A percentile compares a stretch with the other conserved stretches of the same genome.
Conservation (phyloP, 2,113 vertebrate genomes). For the Dicrurus megarhynchus region DNA sequence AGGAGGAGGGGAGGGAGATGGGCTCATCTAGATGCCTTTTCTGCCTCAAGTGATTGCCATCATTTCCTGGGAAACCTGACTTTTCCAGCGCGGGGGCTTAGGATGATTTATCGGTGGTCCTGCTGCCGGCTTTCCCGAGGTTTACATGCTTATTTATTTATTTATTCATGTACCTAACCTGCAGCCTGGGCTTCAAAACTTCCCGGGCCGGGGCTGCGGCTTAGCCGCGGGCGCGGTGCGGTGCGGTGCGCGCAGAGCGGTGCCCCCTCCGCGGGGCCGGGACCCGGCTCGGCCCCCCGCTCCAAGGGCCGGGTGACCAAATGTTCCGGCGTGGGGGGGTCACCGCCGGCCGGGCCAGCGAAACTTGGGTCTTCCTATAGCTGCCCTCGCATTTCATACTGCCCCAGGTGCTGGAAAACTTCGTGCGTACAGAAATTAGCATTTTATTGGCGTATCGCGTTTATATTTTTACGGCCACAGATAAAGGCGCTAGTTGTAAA, state of each 20-base stretch:
- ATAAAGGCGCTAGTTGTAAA: slow-evolving; percentile 71
- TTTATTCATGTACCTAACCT: not conserved
- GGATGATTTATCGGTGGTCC: not conserved
- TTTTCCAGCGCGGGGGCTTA: not conserved
- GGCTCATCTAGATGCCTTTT: slow-evolving; percentile 44
- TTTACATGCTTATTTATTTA: not conserved
- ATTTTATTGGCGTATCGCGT: not conserved
- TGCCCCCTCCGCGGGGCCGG: not conserved
- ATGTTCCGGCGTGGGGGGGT: not conserved
- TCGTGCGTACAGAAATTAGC: not conserved
- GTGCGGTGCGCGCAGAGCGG: not conserved
- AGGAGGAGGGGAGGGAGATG: slow-evolving; percentile 6
- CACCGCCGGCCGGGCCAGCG: not conserved
- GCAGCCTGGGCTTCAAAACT: not conserved
- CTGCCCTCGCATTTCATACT: not conserved
- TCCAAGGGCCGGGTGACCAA: fast-evolving
- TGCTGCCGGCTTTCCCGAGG: not conserved
- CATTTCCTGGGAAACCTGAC: slow-evolving; percentile 69
- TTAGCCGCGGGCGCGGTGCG: not conserved
- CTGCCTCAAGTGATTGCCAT: slow-evolving; percentile 46
- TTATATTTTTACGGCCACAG: slow-evolving; percentile 56
- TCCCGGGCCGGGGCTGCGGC: not conserved
- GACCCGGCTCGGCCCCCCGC: not conserved
- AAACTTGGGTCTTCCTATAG: not conserved
- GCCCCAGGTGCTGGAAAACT: not conserved